A percentile compares a stretch with the other conserved stretches of the same genome.
phyloP scores from a whole-genome alignment of 2,888 invertebrate species.

The Rhimphoctona megacephalus region DNA sequence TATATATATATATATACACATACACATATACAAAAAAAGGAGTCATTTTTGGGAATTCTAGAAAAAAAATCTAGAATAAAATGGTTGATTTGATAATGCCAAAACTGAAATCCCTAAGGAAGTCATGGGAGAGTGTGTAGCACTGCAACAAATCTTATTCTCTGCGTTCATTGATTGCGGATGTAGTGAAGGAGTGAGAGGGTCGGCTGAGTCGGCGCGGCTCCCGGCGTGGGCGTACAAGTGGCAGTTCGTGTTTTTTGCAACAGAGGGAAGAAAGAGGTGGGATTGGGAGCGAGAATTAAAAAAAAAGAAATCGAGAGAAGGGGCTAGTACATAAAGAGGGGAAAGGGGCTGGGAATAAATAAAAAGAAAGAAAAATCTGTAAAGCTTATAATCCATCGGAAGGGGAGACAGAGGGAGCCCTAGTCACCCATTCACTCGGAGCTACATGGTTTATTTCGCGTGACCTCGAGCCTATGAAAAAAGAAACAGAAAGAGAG shows the following conservation, averaged over 20 bases:
- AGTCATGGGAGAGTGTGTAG: conserved; percentile 70
- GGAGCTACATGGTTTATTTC: conserved; percentile 29
- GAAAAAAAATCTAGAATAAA: neutral
- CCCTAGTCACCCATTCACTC: conserved; percentile 52
- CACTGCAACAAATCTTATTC: conserved; percentile 80
- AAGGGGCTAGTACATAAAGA: neutral
- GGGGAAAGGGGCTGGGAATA: neutral
- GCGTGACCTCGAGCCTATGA: conserved; percentile 34
- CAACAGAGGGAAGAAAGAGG: conserved; percentile 24
- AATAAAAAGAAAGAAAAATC: conserved; percentile 30
- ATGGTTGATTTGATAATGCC: neutral
- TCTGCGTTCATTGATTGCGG: conserved; percentile 82
- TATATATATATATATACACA: too few species aligned
- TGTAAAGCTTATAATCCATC: conserved; percentile 35
- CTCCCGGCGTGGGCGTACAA: conserved; percentile 66
- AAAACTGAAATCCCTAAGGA: neutral
- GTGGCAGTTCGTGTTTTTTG: conserved; percentile 72
- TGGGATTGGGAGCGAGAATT: conserved; percentile 14
- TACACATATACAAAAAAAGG: neutral
- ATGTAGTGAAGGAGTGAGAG: conserved; percentile 78
- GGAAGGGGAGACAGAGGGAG: conserved; percentile 24
- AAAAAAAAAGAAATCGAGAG: neutral
- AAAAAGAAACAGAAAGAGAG: conserved; percentile 1
- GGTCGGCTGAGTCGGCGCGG: conserved; percentile 72
- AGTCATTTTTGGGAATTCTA: neutral